Conservation (phyloP, 2,888 invertebrate genomes). For the Drosophila sordidula region DNA sequence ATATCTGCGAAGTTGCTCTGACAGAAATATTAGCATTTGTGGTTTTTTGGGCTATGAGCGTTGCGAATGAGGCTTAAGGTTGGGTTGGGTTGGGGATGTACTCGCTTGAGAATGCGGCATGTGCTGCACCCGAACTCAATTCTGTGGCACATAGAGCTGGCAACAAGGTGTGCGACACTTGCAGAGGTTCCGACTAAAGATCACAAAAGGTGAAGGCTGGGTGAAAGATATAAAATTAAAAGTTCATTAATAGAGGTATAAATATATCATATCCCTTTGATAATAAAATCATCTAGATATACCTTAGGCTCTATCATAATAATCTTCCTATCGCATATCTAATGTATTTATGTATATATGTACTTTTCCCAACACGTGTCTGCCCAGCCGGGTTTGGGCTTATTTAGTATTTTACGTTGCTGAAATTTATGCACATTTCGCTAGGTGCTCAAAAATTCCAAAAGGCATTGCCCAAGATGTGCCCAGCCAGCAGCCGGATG, state of each 20-base stretch:
- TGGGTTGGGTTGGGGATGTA: constrained; percentile 1
- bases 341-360: not conserved
- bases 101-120: constrained; percentile 48
- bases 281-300: too few species aligned
- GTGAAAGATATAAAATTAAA: not conserved
- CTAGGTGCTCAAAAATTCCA: constrained; percentile 31
- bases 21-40: constrained; percentile 81
- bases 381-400: not conserved
- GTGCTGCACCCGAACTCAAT: constrained; percentile 36
- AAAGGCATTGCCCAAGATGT: constrained; percentile 12
- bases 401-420: constrained; percentile 1
- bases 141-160: not conserved
- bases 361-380: not conserved
- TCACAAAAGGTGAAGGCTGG: not conserved
- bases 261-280: not conserved
- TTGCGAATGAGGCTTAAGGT: constrained; percentile 18
- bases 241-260: not conserved
- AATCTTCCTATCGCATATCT: not conserved
- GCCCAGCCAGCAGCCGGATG: not conserved
- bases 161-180: constrained; percentile 18
- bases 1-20: constrained; percentile 48
- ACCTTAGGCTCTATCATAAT: not conserved
- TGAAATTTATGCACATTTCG: constrained; percentile 55
- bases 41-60: constrained; percentile 53
- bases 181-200: not conserved